Evolutionary conservation across 1,140 invertebrate genomes (phyloP).

Genomic region (Frieseomelitta varia): DNA sequence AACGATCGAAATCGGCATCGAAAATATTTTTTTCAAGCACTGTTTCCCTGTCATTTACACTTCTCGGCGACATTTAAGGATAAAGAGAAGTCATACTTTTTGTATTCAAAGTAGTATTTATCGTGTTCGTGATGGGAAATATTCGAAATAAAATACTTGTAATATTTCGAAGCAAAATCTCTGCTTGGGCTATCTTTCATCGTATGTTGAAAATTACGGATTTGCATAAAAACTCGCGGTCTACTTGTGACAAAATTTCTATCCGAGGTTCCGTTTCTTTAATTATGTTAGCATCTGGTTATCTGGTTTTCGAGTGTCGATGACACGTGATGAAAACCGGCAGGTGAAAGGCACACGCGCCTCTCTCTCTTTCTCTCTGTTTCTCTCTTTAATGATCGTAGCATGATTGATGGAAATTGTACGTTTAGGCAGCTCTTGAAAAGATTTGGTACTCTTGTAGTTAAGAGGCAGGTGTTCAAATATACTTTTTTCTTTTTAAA

Average conservation of each 20-base stretch:
- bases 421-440: neutral
- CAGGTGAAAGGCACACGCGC: slow-evolving; percentile 3
- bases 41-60: no score
- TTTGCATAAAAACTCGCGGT: no score
- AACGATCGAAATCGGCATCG: slow-evolving; percentile 38
- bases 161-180: no score
- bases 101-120: no score
- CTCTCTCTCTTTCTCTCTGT: neutral
- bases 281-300: neutral
- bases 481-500: neutral
- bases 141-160: no score
- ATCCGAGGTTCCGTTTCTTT: no score
- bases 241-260: no score
- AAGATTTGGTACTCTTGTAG: neutral
- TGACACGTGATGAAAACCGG: neutral
- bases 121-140: no score
- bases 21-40: neutral
- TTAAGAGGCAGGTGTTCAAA: neutral
- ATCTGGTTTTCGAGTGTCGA: neutral
- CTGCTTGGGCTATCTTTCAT: no score
- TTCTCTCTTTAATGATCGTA: neutral
- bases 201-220: no score
- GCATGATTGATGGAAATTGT: slow-evolving; percentile 7
- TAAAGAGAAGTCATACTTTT: no score
- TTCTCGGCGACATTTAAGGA: no score